Conservation (phyloP, 2,888 invertebrate genomes). For the Fragum whitleyi region DNA sequence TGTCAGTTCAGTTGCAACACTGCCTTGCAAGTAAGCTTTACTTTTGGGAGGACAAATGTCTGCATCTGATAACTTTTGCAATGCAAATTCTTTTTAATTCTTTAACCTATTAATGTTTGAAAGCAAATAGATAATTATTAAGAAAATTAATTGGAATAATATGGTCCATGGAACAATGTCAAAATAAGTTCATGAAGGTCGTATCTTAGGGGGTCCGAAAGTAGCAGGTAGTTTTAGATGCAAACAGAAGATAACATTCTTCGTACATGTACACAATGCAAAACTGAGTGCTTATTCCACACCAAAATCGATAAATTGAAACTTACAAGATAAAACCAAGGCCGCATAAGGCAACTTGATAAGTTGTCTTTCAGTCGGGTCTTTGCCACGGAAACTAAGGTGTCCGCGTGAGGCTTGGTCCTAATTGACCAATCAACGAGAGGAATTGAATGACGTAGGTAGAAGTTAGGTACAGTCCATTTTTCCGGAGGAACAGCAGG, state of each 20-base stretch:
- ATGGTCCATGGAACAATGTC: constrained; percentile 2
- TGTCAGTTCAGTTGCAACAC: too few species aligned
- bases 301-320: not conserved
- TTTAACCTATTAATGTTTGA: too few species aligned
- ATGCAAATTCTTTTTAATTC: too few species aligned
- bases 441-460: constrained; percentile 64
- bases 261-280: not conserved
- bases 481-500: constrained; percentile 12
- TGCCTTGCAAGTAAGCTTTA: too few species aligned
- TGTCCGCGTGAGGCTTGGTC: constrained; percentile 53
- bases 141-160: too few species aligned
- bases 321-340: constrained; percentile 61
- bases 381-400: constrained; percentile 68
- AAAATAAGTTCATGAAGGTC: constrained; percentile 15
- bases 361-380: constrained; percentile 38
- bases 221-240: not conserved
- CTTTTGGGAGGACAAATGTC: too few species aligned
- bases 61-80: too few species aligned
- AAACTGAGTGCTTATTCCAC: not conserved
- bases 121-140: too few species aligned
- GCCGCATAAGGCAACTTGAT: constrained; percentile 61
- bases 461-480: constrained; percentile 34
- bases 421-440: constrained; percentile 71
- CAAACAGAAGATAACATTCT: not conserved
- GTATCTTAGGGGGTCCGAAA: constrained; percentile 7